Evolutionary conservation across 1,140 invertebrate species (phyloP), one percentile per base, ranked within the genome.

Genomic region (Chymomyza costata): DNA sequence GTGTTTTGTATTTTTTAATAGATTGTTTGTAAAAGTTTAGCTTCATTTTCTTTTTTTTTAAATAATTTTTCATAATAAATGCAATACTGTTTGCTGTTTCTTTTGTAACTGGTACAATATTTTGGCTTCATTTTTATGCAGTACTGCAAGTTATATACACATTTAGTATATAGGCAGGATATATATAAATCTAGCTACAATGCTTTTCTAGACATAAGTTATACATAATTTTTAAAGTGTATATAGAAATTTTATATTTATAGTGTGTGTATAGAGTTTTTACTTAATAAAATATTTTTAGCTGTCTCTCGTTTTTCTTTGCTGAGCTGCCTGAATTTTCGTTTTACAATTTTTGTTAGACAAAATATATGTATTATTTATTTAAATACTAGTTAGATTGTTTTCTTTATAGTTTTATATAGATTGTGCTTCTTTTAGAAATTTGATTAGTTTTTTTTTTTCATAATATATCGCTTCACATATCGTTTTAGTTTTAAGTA

Each of bases 401-500:
- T n/a, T n/a, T 25, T 41, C 10, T 19, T 43, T 59, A 69, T 39
- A 53, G 45, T 63, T 47, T 47, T 46, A 60, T 55, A 41, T 19
- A 63, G 63, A 66, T 62, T 56, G 45, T 66, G 61, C 61, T 76
- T 78, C 67, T 78, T 71, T 32, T 41, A 80, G 73, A 78, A 78
- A 67, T 78, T 80, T 80, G 71, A 78, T 78, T 78, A 73, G 73
- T 21, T 5, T 15, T 25, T 30, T 44, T 41, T 43, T 51, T 63
- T 39, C 47, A 44, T n/a, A n/a, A n/a, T n/a, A n/a, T n/a, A n/a
- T n/a, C n/a, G n/a, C n/a, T n/a, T n/a, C n/a, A n/a, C n/a, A n/a
- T n/a, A n/a, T 62, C 16, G 40, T 55, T 25, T 25, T 8, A 25
- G 21, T 25, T 34, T 69, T 70, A 78, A 78, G 71, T 78, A 78